Evolutionary conservation across 2,888 invertebrate genomes (phyloP).

Genomic region (Deroplatys truncata): DNA sequence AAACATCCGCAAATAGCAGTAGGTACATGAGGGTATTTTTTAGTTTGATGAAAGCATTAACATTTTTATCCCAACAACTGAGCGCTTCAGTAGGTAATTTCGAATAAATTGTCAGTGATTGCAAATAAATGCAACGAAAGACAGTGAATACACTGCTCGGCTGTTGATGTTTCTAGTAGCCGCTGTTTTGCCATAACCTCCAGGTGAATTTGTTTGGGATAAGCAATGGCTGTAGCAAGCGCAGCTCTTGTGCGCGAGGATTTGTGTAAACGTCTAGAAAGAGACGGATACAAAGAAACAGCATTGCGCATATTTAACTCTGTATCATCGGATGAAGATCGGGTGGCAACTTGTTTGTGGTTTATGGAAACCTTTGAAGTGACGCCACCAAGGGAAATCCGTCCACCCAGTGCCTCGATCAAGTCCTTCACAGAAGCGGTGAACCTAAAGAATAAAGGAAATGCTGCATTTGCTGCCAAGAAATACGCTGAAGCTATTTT

Average conservation of each 20-base stretch:
- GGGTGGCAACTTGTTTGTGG: neutral
- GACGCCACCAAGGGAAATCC: neutral
- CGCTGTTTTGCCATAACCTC: no score
- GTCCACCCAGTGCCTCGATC: neutral
- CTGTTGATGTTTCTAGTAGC: no score
- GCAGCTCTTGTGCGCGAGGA: neutral
- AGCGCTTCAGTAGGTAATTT: no score
- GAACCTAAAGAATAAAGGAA: neutral
- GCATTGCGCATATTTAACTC: neutral
- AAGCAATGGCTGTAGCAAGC: neutral
- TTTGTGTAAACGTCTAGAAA: neutral
- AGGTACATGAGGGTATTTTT: no score
- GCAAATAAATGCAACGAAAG: no score
- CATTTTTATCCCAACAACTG: no score
- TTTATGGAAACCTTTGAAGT: neutral
- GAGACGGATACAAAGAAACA: neutral
- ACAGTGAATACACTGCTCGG: no score
- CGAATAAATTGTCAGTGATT: no score
- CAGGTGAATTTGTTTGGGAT: no score
- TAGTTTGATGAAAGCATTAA: no score
- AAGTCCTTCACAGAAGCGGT: neutral
- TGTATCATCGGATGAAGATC: neutral
- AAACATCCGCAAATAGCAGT: no score
- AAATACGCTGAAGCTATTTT: neutral
- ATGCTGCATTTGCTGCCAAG: neutral